phyloP scores from a whole-genome alignment of 2,113 vertebrate species.

The Oxyura jamaicensis region DNA sequence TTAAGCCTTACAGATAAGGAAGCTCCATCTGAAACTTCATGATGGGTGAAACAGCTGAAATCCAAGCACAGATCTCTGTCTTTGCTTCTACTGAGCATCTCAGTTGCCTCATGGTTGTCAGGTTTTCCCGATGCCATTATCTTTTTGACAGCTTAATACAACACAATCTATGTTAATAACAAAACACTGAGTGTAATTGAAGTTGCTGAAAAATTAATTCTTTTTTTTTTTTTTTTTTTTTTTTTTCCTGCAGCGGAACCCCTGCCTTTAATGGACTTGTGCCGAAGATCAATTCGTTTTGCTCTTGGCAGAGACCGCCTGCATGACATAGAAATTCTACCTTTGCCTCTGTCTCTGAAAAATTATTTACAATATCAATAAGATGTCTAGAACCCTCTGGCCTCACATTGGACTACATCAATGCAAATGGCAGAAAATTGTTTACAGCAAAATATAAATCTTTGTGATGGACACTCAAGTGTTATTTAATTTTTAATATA shows the following conservation, averaged over 20 bases:
- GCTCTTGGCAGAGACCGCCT: slow-evolving; percentile 92
- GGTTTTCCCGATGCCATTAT: neutral
- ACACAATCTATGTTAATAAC: neutral
- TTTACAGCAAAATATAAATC: slow-evolving; percentile 79
- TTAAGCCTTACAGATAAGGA: neutral
- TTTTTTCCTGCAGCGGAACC: slow-evolving; percentile 86
- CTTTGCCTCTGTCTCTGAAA: slow-evolving; percentile 94
- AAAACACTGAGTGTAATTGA: neutral
- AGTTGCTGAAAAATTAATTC: neutral
- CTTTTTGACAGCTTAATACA: neutral
- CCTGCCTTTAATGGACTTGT: slow-evolving; percentile 95
- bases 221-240: neutral
- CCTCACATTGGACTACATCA: slow-evolving; percentile 68
- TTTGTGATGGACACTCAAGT: slow-evolving; percentile 73
- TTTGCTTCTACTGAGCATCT: neutral
- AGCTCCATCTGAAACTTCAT: neutral
- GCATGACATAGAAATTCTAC: slow-evolving; percentile 90
- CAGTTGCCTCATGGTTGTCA: neutral
- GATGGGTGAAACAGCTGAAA: neutral
- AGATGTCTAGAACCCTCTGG: slow-evolving; percentile 64
- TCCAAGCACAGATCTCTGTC: neutral
- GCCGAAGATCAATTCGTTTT: slow-evolving; percentile 91
- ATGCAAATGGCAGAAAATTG: slow-evolving; percentile 75
- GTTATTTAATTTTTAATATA: slow-evolving; percentile 81
- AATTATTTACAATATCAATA: slow-evolving; percentile 99